These are phyloP conservation scores for Harmothoe impar DNA, from an alignment of 2,888 invertebrate genomes.

Conservation along the genomic window DNA sequence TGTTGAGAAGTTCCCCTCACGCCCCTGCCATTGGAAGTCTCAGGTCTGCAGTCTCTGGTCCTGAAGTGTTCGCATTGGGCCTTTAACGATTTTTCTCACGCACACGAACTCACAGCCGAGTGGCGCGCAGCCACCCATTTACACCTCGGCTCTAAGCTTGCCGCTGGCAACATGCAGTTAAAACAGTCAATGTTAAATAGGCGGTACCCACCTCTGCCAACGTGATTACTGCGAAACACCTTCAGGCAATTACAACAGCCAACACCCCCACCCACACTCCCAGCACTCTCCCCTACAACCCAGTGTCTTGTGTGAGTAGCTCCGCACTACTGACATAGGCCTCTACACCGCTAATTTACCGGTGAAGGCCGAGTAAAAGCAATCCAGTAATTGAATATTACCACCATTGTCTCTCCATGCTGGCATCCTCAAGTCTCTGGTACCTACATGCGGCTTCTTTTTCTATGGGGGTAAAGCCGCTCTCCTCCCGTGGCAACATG, in stretches of 20 bases:
- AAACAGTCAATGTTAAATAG: slow-evolving; percentile 58
- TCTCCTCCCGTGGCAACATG: too few relatives aligned
- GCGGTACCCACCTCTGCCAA: slow-evolving; percentile 47
- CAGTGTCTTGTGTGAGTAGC: neutral
- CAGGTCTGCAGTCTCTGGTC: too few relatives aligned
- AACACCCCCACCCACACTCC: neutral
- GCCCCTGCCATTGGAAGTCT: too few relatives aligned
- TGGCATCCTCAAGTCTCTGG: too few relatives aligned
- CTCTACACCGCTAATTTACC: neutral
- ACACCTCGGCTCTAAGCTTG: slow-evolving; percentile 49
- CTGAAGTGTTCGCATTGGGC: too few relatives aligned
- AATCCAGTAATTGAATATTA: slow-evolving; percentile 9
- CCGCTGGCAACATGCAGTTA: slow-evolving; percentile 50
- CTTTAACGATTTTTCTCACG: slow-evolving; percentile 22
- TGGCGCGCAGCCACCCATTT: neutral
- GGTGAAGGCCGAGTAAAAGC: neutral
- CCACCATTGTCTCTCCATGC: neutral
- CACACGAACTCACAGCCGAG: neutral
- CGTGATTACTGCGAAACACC: slow-evolving; percentile 47
- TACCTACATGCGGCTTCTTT: too few relatives aligned
- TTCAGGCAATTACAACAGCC: slow-evolving; percentile 54
- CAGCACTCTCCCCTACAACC: neutral
- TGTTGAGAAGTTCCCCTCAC: too few relatives aligned
- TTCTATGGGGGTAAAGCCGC: too few relatives aligned
- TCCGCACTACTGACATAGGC: neutral